Percentiles rank a stretch among this genome's conserved stretches.
These are phyloP conservation scores for Merops nubicus DNA, from an alignment of 2,113 vertebrate genomes.

Conservation along the genomic window DNA sequence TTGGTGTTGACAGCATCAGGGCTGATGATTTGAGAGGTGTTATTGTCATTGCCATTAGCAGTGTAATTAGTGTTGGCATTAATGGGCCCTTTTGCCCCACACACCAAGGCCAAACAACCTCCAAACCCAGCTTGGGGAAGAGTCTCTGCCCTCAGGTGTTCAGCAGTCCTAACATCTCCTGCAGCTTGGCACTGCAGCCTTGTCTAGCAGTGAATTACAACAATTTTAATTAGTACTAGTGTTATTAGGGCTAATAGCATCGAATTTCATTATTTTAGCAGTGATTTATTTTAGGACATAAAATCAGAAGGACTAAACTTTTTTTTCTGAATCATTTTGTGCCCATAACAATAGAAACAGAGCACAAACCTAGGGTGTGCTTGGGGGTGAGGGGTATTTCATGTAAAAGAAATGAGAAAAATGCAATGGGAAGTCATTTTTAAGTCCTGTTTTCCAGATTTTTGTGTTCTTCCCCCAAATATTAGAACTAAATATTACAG, in stretches of 20 bases:
- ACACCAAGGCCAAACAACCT: neutral
- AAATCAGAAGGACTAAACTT: neutral
- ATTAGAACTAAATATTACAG: neutral
- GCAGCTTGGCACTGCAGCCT: neutral
- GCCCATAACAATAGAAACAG: neutral
- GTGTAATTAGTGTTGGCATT: neutral
- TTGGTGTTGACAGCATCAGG: neutral
- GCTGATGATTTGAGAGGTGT: neutral
- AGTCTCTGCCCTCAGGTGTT: neutral
- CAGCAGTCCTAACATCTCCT: neutral
- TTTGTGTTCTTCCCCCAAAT: neutral
- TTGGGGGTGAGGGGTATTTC: neutral
- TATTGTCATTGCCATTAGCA: neutral
- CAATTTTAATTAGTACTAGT: neutral
- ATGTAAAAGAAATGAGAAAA: neutral
- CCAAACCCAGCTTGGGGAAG: neutral
- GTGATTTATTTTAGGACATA: neutral
- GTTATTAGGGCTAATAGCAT: neutral
- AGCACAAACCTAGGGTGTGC: neutral
- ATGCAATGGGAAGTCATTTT: neutral
- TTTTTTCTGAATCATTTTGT: neutral
- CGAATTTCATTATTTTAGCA: neutral
- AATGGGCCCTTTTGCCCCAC: neutral
- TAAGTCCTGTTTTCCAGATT: neutral
- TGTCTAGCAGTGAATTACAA: neutral